These are phyloP conservation scores for Aelia acuminata DNA, from an alignment of 2,888 invertebrate species.

Conservation along the genomic window DNA sequence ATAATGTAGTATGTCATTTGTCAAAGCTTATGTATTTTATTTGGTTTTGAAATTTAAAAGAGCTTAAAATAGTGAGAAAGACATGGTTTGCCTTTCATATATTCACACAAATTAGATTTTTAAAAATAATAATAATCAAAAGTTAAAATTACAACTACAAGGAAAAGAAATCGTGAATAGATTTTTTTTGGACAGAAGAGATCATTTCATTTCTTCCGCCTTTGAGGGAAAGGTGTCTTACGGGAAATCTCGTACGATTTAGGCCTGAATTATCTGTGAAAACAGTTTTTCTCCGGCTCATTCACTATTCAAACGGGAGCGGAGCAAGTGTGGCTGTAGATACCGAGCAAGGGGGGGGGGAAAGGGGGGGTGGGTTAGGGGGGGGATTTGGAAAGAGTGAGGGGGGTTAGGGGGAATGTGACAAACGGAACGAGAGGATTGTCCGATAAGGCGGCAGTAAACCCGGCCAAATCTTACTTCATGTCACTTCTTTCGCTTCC, in stretches of 20 bases:
- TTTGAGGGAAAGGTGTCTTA: not conserved
- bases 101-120: too few relatives aligned
- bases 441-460: slow-evolving; percentile 18
- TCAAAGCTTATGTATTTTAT: too few relatives aligned
- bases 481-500: slow-evolving; percentile 23
- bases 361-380: not conserved
- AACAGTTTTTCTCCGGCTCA: slow-evolving; percentile 23
- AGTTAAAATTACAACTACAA: too few relatives aligned
- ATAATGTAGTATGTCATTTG: too few relatives aligned
- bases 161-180: too few relatives aligned
- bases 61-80: too few relatives aligned
- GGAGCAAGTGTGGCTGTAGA: slow-evolving; percentile 16
- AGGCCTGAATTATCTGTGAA: slow-evolving; percentile 1
- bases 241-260: not conserved
- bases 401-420: not conserved
- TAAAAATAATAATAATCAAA: too few relatives aligned
- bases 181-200: too few relatives aligned
- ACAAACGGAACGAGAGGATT: slow-evolving; percentile 23
- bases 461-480: slow-evolving; percentile 24
- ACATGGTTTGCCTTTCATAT: too few relatives aligned
- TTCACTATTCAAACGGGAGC: slow-evolving; percentile 11
- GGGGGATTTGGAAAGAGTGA: too few relatives aligned
- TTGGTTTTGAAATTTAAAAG: too few relatives aligned
- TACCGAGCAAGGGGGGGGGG: not conserved
- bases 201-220: not conserved